Percentiles rank a stretch among this genome's conserved stretches.
These are phyloP conservation scores for Tortricodes alternella DNA, from an alignment of 2,888 invertebrate species.

Conservation along the genomic window DNA sequence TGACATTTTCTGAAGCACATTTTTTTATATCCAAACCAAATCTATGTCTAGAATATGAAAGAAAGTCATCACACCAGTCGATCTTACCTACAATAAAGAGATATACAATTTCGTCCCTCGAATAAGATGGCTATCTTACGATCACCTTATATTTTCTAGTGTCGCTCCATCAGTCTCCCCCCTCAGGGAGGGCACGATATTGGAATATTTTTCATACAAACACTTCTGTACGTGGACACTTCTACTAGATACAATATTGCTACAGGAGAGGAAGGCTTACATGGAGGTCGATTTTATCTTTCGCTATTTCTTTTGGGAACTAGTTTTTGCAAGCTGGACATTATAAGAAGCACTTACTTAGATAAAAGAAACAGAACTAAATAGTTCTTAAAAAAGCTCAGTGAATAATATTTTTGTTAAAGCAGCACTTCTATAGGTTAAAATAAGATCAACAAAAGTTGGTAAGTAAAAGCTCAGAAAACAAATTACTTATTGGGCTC, in stretches of 20 bases:
- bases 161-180: conserved; percentile 36
- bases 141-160: conserved; percentile 64
- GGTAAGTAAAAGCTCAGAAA: no score
- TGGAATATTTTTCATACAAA: conserved; percentile 84
- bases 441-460: no score
- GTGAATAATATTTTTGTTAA: no score
- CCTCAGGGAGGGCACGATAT: conserved; percentile 56
- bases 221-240: conserved; percentile 81
- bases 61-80: neutral
- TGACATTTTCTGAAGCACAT: neutral
- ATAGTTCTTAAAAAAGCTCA: neutral
- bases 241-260: conserved; percentile 80
- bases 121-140: conserved; percentile 58
- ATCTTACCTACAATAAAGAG: conserved; percentile 29
- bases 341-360: neutral
- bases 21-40: neutral
- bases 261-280: conserved; percentile 51
- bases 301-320: neutral
- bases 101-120: conserved; percentile 30
- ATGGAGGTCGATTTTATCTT: conserved; percentile 39
- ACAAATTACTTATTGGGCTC: no score
- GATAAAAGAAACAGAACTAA: neutral
- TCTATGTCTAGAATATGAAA: conserved; percentile 26
- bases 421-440: no score
- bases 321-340: neutral